A percentile compares a stretch with the other conserved stretches of the same genome.
These are phyloP conservation scores for Halcyon leucocephala DNA, from an alignment of 2,797 vertebrate species.

Conservation along the genomic window DNA sequence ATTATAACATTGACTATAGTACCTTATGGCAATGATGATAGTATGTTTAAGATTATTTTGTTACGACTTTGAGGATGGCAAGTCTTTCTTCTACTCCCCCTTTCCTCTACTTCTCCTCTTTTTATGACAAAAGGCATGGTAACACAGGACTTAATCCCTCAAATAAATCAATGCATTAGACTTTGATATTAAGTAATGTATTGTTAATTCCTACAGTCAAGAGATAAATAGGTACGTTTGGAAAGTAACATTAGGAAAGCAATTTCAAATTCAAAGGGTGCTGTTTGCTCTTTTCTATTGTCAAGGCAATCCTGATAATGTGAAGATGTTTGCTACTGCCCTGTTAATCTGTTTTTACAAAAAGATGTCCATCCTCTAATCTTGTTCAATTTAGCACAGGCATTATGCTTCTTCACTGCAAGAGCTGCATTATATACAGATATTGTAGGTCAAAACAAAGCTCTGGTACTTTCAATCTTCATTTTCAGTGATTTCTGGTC, in stretches of 20 bases:
- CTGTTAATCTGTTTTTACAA: background rate
- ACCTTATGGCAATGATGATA: background rate
- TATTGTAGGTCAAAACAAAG: background rate
- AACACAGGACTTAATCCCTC: background rate
- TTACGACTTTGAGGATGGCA: background rate
- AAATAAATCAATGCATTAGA: background rate
- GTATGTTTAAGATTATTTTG: background rate
- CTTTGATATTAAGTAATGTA: background rate
- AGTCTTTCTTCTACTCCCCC: background rate
- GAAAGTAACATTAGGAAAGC: background rate
- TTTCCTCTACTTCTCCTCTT: background rate
- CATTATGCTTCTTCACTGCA: background rate
- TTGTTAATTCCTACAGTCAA: background rate
- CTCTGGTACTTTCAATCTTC: background rate
- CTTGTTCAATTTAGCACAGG: constrained; percentile 3
- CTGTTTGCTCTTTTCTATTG: background rate
- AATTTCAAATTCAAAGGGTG: background rate
- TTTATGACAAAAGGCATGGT: background rate
- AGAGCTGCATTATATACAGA: background rate
- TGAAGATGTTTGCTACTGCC: background rate
- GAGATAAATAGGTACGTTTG: background rate
- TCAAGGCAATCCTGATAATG: background rate
- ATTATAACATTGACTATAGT: background rate
- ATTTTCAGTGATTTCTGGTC: background rate
- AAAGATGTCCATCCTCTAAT: background rate